Percentiles rank a stretch among this genome's conserved stretches.
These are phyloP conservation scores for Anodontia alba DNA, from an alignment of 2,888 invertebrate species.

Conservation along the genomic window DNA sequence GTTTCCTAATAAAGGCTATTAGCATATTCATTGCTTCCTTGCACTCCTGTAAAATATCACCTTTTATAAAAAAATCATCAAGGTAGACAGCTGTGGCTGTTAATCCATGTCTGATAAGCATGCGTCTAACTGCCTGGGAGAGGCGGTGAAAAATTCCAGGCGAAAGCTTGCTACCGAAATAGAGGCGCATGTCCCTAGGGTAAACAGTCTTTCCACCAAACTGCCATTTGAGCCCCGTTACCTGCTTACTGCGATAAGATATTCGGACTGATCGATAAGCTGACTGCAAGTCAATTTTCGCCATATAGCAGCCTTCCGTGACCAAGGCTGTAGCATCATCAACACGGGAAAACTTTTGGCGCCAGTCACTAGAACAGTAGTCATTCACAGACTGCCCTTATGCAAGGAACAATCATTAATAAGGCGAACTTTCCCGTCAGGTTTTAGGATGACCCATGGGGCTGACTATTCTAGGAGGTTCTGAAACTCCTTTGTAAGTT, in stretches of 20 bases:
- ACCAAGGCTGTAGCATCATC: constrained; percentile 33
- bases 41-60: neutral
- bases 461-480: neutral
- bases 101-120: neutral
- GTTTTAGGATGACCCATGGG: neutral
- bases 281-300: neutral
- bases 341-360: neutral
- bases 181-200: constrained; percentile 19
- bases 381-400: neutral
- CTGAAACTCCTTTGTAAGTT: neutral
- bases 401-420: neutral
- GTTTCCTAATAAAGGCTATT: neutral
- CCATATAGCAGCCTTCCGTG: neutral
- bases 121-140: neutral
- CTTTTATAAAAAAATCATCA: neutral
- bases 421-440: neutral
- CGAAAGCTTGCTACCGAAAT: neutral
- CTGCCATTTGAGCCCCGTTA: neutral
- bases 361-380: neutral
- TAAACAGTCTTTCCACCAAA: neutral
- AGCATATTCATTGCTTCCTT: neutral
- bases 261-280: neutral
- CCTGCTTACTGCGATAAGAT: neutral
- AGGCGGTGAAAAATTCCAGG: neutral
- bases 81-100: neutral